Conservation (phyloP, 2,888 invertebrate species). For the Bembecia ichneumoniformis region DNA sequence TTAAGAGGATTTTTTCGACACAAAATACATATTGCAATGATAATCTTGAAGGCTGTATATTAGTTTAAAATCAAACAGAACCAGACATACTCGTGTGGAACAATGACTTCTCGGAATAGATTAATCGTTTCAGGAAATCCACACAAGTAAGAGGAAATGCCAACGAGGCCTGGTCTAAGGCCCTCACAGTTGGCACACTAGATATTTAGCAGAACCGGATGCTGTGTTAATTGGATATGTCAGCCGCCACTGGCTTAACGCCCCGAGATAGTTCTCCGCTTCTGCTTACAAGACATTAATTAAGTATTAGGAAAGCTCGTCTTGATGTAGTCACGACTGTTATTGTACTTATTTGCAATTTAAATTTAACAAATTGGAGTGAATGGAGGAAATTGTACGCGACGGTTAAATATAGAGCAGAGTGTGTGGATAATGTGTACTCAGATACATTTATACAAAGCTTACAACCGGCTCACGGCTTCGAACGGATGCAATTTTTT, state of each 20-base stretch:
- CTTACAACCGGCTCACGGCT: no score
- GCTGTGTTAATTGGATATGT: slow-evolving; percentile 69
- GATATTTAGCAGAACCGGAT: slow-evolving; percentile 46
- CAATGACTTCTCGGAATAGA: not conserved
- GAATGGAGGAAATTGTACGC: no score
- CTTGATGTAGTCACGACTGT: slow-evolving; percentile 15
- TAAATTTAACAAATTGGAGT: not conserved
- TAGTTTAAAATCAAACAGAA: no score
- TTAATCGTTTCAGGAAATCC: not conserved
- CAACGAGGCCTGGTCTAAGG: not conserved
- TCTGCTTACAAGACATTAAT: slow-evolving; percentile 60
- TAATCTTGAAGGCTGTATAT: no score
- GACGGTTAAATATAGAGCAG: no score
- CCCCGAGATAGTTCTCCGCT: slow-evolving; percentile 56
- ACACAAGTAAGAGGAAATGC: not conserved
- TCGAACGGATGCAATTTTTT: no score
- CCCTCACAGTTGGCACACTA: slow-evolving; percentile 10
- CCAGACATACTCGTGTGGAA: no score
- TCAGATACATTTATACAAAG: no score
- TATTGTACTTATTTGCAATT: not conserved
- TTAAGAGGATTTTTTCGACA: no score
- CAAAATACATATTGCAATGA: no score
- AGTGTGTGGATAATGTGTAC: no score
- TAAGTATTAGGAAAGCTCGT: slow-evolving; percentile 39
- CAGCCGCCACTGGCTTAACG: slow-evolving; percentile 64